Evolutionary conservation across 2,888 invertebrate species (phyloP).

Genomic region (Nomada goodeniana): DNA sequence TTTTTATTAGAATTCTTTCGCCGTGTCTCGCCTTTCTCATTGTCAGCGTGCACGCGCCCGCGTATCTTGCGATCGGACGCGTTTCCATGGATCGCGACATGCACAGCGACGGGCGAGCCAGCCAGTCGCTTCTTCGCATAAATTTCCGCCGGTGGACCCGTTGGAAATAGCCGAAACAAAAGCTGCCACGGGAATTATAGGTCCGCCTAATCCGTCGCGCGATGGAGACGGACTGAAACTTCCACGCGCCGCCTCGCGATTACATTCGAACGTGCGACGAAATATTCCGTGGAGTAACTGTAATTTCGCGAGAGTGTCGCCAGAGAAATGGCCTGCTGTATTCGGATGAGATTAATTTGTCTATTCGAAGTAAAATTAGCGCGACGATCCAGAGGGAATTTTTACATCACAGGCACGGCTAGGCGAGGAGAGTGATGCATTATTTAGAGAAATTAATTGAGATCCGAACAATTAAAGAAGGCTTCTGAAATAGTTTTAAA

Average conservation of each 20-base stretch:
- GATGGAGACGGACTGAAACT: neutral
- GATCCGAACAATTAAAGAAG: no score
- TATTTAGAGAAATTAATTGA: no score
- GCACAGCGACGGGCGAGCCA: conserved; percentile 42
- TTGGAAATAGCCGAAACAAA: neutral
- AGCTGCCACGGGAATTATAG: neutral
- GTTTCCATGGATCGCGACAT: conserved; percentile 44
- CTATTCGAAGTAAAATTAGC: neutral
- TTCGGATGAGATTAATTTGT: neutral
- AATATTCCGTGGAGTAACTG: neutral
- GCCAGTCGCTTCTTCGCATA: neutral
- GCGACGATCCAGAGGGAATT: no score
- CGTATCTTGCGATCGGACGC: conserved; percentile 33
- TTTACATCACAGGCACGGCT: no score
- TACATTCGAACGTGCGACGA: neutral
- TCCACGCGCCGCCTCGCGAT: neutral
- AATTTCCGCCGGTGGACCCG: no score
- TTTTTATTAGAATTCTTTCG: conserved; percentile 73
- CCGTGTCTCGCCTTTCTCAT: conserved; percentile 42
- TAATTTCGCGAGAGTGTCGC: conserved; percentile 4
- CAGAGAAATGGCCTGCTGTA: neutral
- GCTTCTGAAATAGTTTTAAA: no score
- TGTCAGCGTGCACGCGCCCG: neutral
- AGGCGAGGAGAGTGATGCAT: no score
- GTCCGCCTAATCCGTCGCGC: neutral